phyloP scores from a whole-genome alignment of 2,797 vertebrate genomes.

The Anguilla marmorata region DNA sequence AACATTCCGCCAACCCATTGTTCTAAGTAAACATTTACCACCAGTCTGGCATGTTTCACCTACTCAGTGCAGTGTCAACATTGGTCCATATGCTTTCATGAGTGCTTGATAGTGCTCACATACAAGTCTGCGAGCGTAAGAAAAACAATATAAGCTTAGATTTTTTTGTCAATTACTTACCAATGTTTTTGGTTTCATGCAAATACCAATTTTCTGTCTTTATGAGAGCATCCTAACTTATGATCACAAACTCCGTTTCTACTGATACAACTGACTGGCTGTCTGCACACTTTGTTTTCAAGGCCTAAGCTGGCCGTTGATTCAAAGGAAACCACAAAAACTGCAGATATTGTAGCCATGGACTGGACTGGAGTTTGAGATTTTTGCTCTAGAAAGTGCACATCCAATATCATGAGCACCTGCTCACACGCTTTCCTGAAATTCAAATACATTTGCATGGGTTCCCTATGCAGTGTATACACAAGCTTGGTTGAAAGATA shows the following conservation, averaged over 20 bases:
- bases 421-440: background rate
- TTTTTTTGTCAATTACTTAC: background rate
- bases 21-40: conserved; percentile 63
- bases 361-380: background rate
- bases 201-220: background rate
- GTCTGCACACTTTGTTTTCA: background rate
- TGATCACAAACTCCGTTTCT: no score
- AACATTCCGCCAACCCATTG: conserved; percentile 63
- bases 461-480: background rate
- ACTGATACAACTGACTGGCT: background rate
- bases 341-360: no score
- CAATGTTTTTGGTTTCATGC: background rate
- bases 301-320: background rate
- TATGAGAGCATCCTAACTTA: no score
- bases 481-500: background rate
- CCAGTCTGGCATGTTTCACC: conserved; percentile 35
- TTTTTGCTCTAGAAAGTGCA: background rate
- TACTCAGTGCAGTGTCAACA: background rate
- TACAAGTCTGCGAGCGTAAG: background rate
- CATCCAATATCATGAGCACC: background rate
- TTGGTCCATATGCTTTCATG: background rate
- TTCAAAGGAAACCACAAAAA: background rate
- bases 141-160: background rate
- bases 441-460: conserved; percentile 14
- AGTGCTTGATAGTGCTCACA: background rate